These are phyloP conservation scores for Camelus bactrianus DNA, from an alignment of 2,113 vertebrate species.

Conservation along the genomic window DNA sequence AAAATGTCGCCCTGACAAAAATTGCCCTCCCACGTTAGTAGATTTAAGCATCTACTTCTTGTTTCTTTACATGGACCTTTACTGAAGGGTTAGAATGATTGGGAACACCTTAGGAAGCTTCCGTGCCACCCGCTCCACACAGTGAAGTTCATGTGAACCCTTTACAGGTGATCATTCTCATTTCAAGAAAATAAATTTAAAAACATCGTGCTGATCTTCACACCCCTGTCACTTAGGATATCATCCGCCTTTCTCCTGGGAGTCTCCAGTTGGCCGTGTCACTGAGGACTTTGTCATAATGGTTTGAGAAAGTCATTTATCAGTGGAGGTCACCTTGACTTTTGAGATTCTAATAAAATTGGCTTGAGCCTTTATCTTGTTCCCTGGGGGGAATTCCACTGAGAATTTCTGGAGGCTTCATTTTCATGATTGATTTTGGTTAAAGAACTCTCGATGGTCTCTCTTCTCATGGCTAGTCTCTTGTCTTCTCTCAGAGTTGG, in stretches of 20 bases:
- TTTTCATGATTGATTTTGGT: not conserved
- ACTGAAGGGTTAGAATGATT: not conserved
- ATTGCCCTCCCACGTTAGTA: not conserved
- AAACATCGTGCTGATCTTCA: not conserved
- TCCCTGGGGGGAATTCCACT: not conserved
- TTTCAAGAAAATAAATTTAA: not conserved
- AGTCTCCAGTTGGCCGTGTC: not conserved
- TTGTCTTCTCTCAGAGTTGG: not conserved
- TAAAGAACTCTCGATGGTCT: not conserved
- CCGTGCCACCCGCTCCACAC: not conserved
- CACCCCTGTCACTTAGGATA: not conserved
- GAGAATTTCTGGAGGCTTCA: not conserved
- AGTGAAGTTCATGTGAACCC: not conserved
- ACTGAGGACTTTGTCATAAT: not conserved
- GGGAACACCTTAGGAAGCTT: not conserved
- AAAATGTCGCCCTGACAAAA: not conserved
- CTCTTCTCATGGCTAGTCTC: not conserved
- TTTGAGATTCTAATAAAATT: conserved; percentile 53
- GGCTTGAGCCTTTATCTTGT: not conserved
- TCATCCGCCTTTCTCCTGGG: not conserved
- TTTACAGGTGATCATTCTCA: not conserved
- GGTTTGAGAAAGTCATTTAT: conserved; percentile 28
- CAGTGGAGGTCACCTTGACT: conserved; percentile 36
- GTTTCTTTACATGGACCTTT: not conserved
- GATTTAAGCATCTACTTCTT: not conserved